Percentiles rank a stretch among this genome's conserved stretches.
phyloP scores from a whole-genome alignment of 1,140 invertebrate genomes.

The Leguminivora glycinivorella region DNA sequence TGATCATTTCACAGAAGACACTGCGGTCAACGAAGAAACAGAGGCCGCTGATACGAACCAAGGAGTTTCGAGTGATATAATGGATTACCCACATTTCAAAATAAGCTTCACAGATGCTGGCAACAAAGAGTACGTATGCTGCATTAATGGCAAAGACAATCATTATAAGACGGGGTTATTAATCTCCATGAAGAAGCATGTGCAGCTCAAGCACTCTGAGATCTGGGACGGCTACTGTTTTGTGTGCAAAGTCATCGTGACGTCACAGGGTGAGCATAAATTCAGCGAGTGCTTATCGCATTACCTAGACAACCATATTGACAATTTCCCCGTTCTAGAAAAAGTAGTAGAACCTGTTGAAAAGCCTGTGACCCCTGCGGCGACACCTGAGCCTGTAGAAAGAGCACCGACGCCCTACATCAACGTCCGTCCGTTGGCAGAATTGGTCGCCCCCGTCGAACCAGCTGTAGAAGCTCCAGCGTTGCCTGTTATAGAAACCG shows the following conservation, averaged over 20 bases:
- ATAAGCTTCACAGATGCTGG: slow-evolving; percentile 49
- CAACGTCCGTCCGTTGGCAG: slow-evolving; percentile 58
- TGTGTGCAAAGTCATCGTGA: slow-evolving; percentile 70
- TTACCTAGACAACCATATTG: slow-evolving; percentile 64
- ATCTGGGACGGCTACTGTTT: slow-evolving; percentile 72
- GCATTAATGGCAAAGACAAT: slow-evolving; percentile 58
- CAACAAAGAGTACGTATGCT: slow-evolving; percentile 66
- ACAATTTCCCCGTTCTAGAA: slow-evolving; percentile 59
- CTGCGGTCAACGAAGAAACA: neutral
- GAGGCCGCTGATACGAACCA: neutral
- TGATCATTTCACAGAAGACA: slow-evolving; percentile 9
- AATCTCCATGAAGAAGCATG: slow-evolving; percentile 70
- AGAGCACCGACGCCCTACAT: slow-evolving; percentile 42
- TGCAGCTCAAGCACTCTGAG: slow-evolving; percentile 63
- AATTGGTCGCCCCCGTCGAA: slow-evolving; percentile 44
- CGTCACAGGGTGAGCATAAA: slow-evolving; percentile 53
- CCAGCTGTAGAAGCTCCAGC: slow-evolving; percentile 26
- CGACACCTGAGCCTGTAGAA: slow-evolving; percentile 9
- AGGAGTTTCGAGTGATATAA: slow-evolving; percentile 44
- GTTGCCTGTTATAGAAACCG: slow-evolving; percentile 60
- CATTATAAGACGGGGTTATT: slow-evolving; percentile 63
- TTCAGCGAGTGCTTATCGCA: slow-evolving; percentile 69
- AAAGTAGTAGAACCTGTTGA: slow-evolving; percentile 26
- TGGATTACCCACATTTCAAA: slow-evolving; percentile 67
- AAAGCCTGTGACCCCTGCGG: neutral